phyloP scores from a whole-genome alignment of 2,797 vertebrate genomes.

The Melanotaenia trifasciata region DNA sequence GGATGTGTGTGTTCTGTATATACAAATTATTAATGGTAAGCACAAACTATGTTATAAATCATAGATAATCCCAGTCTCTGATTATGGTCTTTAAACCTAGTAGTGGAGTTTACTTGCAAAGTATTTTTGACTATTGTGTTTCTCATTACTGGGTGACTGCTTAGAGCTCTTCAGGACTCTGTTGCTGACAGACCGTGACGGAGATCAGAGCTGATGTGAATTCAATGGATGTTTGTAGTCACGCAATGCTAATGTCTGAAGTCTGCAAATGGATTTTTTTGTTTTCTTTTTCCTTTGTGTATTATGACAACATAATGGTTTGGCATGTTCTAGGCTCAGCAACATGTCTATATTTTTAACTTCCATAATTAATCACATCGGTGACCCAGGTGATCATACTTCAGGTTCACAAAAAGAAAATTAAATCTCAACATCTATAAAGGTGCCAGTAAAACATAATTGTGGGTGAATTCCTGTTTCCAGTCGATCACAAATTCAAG shows the following conservation, averaged over 20 bases:
- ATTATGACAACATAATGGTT: background rate
- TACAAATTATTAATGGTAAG: background rate
- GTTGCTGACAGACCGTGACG: background rate
- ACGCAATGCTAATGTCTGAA: background rate
- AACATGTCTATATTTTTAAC: background rate
- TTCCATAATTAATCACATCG: background rate
- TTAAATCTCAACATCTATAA: background rate
- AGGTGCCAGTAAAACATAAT: background rate
- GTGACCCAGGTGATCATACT: background rate
- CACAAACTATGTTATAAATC: background rate
- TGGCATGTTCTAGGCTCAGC: background rate
- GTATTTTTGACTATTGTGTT: background rate
- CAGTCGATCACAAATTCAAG: constrained; percentile 5
- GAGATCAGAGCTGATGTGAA: background rate
- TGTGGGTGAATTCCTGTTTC: background rate
- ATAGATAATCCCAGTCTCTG: background rate
- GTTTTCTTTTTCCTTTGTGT: background rate
- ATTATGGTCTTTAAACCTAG: background rate
- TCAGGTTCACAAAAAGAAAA: background rate
- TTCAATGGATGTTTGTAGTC: background rate
- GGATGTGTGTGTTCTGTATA: no score
- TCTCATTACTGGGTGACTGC: background rate
- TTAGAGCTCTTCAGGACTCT: background rate
- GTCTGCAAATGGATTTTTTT: background rate
- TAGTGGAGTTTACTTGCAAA: background rate